Percentiles rank a stretch among this genome's conserved stretches.
Evolutionary conservation across 2,113 vertebrate species (phyloP).

Genomic region (Vanacampus margaritifer): DNA sequence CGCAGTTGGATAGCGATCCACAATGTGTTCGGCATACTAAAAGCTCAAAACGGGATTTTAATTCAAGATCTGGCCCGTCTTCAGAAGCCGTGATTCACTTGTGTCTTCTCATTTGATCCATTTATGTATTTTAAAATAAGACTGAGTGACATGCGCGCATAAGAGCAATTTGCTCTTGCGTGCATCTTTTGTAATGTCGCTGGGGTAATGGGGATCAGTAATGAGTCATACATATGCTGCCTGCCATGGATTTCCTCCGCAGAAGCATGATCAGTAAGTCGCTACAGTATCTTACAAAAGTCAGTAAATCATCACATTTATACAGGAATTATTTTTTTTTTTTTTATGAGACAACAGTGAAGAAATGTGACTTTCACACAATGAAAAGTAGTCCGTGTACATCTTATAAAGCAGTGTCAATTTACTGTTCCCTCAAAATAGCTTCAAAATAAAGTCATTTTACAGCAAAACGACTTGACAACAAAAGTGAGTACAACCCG

Average conservation of each 20-base stretch:
- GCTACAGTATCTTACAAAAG: too few relatives aligned
- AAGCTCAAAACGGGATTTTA: constrained; percentile 37
- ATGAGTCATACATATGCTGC: neutral
- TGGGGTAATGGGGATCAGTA: constrained; percentile 15
- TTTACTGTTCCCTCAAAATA: too few relatives aligned
- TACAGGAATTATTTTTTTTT: too few relatives aligned
- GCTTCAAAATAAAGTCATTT: too few relatives aligned
- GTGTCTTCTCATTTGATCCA: constrained; percentile 8
- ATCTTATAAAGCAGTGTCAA: too few relatives aligned
- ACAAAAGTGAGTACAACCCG: too few relatives aligned
- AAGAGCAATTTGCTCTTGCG: constrained; percentile 34
- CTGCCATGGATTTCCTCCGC: neutral
- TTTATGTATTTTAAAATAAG: constrained; percentile 10
- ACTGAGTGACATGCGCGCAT: constrained; percentile 21
- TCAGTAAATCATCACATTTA: too few relatives aligned
- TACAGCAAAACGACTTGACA: too few relatives aligned
- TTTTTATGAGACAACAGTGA: too few relatives aligned
- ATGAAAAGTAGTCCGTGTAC: too few relatives aligned
- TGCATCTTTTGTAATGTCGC: constrained; percentile 47
- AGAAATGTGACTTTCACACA: too few relatives aligned
- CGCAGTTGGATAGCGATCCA: constrained; percentile 57
- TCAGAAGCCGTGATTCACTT: constrained; percentile 32
- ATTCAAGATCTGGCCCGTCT: constrained; percentile 55
- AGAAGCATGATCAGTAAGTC: too few relatives aligned
- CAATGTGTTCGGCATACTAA: constrained; percentile 58